Conservation (phyloP, 2,113 vertebrate genomes). For the Otus sunia region DNA sequence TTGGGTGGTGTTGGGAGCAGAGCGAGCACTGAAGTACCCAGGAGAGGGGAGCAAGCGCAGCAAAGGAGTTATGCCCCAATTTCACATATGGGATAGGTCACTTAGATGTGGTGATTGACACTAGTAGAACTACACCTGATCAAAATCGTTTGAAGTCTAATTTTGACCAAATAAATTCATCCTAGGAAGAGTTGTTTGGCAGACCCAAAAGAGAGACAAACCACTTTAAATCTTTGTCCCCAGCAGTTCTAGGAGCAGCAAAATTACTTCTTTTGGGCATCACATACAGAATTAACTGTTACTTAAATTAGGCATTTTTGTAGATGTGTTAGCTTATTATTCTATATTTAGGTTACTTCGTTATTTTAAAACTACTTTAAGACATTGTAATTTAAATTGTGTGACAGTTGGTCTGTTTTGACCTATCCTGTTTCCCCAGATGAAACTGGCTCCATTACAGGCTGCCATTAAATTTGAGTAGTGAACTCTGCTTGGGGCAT, state of each 20-base stretch:
- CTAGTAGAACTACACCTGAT: neutral
- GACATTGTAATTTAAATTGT: neutral
- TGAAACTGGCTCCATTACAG: neutral
- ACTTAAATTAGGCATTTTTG: neutral
- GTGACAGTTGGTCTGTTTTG: neutral
- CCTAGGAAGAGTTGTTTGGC: neutral
- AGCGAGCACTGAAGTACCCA: fast-evolving
- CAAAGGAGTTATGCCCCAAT: fast-evolving
- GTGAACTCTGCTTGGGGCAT: neutral
- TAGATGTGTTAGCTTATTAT: neutral
- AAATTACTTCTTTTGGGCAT: neutral
- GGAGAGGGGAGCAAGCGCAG: neutral
- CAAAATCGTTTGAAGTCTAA: neutral
- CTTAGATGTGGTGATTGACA: neutral
- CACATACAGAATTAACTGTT: neutral
- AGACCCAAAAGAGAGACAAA: neutral
- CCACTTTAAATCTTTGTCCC: neutral
- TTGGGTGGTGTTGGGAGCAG: neutral
- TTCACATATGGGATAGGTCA: neutral
- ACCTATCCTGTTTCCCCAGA: neutral
- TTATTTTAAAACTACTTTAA: neutral
- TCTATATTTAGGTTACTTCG: neutral
- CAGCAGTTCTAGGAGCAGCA: neutral
- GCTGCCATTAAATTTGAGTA: neutral
- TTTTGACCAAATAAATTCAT: neutral